Evolutionary conservation across 1,140 invertebrate species (phyloP).

Genomic region (Galendromus occidentalis): DNA sequence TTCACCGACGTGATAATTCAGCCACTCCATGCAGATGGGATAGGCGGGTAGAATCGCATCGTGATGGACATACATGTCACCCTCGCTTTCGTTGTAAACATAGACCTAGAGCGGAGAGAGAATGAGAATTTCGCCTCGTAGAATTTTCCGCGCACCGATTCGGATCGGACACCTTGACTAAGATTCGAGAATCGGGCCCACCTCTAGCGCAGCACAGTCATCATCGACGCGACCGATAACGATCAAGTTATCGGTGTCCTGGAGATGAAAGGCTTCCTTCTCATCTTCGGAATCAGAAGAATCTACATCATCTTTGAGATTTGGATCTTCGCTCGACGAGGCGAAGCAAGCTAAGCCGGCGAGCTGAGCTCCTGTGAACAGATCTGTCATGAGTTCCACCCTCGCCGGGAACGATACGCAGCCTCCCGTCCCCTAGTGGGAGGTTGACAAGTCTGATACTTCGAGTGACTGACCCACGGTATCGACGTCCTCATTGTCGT

Average conservation of each 20-base stretch:
- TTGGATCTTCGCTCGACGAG: constrained; percentile 18
- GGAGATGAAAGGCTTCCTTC: constrained; percentile 63
- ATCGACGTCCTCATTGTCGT: constrained; percentile 22
- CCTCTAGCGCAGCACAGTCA: constrained; percentile 62
- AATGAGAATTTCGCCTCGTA: no score
- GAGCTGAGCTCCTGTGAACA: not conserved
- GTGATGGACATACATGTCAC: constrained; percentile 77
- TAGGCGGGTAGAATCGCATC: constrained; percentile 67
- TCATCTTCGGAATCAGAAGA: constrained; percentile 45
- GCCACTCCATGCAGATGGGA: constrained; percentile 76
- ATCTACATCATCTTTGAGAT: constrained; percentile 13
- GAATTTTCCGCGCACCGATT: no score
- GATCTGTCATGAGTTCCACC: not conserved
- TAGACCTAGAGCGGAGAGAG: constrained; percentile 25
- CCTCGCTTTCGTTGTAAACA: constrained; percentile 76
- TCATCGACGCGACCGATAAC: constrained; percentile 64
- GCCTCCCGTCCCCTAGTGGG: constrained; percentile 36
- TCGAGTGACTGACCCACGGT: constrained; percentile 14
- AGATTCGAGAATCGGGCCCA: constrained; percentile 35
- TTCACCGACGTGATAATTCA: constrained; percentile 53
- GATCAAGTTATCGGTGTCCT: constrained; percentile 73
- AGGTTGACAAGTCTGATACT: constrained; percentile 41
- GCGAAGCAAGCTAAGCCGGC: not conserved
- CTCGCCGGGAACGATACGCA: not conserved
- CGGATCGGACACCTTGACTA: no score